A percentile compares a stretch with the other conserved stretches of the same genome.
These are phyloP conservation scores for Lycocorax pyrrhopterus DNA, from an alignment of 2,113 vertebrate species.

Conservation along the genomic window DNA sequence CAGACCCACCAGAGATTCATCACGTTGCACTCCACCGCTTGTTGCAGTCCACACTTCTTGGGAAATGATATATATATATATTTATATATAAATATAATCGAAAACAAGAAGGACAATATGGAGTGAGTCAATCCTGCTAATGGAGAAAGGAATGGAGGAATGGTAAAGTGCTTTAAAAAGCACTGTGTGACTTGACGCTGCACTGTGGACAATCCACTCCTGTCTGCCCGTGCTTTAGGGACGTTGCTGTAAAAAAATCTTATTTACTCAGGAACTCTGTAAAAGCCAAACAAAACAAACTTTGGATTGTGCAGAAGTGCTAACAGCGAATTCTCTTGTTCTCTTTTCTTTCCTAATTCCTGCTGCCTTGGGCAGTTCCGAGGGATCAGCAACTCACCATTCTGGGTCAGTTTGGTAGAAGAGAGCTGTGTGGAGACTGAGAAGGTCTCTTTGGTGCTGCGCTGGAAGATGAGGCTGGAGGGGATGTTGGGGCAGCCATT, in stretches of 20 bases:
- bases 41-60: background rate
- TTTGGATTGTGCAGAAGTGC: background rate
- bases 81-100: rapidly evolving
- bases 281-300: background rate
- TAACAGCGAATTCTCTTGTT: background rate
- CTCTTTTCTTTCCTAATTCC: background rate
- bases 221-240: background rate
- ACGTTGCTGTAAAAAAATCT: background rate
- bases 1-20: background rate
- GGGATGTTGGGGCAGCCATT: slow-evolving; percentile 90
- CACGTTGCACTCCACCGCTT: background rate
- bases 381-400: slow-evolving; percentile 73
- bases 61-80: background rate
- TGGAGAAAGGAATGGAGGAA: background rate
- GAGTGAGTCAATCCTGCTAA: background rate
- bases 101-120: background rate
- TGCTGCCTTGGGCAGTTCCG: background rate
- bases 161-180: background rate
- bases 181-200: background rate
- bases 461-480: slow-evolving; percentile 91
- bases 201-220: background rate
- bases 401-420: slow-evolving; percentile 95
- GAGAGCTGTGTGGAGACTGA: slow-evolving; percentile 93
- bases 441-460: slow-evolving; percentile 93
- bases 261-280: background rate